These are phyloP conservation scores for Setophaga coronata DNA, from an alignment of 2,113 vertebrate species.

Conservation along the genomic window DNA sequence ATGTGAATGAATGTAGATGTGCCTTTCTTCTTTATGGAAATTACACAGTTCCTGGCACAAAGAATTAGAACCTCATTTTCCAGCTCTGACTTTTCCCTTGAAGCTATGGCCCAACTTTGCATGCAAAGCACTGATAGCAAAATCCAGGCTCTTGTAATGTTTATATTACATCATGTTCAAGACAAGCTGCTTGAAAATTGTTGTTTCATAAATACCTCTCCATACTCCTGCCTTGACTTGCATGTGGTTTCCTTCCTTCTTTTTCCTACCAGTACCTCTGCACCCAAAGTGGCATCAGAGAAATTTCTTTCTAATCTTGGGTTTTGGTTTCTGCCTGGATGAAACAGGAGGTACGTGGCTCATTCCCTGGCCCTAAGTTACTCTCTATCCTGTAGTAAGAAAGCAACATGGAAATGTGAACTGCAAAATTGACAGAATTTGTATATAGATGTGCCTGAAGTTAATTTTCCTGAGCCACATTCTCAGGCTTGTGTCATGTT, in stretches of 20 bases:
- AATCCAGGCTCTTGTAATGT: background rate
- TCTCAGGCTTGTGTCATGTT: background rate
- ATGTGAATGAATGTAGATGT: background rate
- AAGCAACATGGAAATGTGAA: background rate
- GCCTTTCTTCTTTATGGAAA: background rate
- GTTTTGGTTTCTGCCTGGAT: background rate
- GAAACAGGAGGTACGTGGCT: background rate
- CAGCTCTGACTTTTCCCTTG: background rate
- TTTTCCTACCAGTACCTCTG: background rate
- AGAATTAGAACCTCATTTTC: background rate
- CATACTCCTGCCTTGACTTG: slow-evolving; percentile 19
- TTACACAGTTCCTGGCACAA: background rate
- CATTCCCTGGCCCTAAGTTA: background rate
- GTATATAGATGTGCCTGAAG: background rate
- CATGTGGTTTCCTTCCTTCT: slow-evolving; percentile 1
- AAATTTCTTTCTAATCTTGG: background rate
- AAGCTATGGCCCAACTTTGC: background rate
- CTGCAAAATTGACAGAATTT: background rate
- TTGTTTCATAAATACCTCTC: slow-evolving; percentile 13
- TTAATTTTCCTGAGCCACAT: background rate
- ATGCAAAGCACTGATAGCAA: background rate
- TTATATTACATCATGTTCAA: background rate
- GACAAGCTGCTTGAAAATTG: slow-evolving; percentile 3
- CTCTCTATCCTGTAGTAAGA: background rate
- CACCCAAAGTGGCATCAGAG: background rate